These are phyloP conservation scores for Syrista parreyssii DNA, from an alignment of 2,888 invertebrate species.

Conservation along the genomic window DNA sequence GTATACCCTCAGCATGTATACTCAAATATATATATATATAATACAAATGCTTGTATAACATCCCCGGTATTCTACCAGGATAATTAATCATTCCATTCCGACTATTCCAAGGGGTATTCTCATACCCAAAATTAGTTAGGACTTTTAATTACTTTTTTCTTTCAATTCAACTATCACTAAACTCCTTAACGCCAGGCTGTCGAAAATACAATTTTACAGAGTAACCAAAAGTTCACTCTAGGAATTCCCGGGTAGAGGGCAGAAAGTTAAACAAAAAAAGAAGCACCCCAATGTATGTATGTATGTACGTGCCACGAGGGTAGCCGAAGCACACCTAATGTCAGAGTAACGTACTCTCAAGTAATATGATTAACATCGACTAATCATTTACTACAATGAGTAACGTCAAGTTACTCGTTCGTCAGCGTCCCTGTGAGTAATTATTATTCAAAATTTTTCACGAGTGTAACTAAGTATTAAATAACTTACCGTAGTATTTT, in stretches of 20 bases:
- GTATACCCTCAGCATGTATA: no score
- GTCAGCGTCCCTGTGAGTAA: neutral
- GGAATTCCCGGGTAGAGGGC: neutral
- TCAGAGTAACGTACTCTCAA: neutral
- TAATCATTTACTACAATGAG: neutral
- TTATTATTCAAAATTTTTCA: neutral
- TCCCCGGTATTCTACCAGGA: no score
- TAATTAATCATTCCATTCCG: no score
- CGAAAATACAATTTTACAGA: neutral
- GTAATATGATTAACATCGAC: neutral
- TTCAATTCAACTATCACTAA: neutral
- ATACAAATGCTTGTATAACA: no score
- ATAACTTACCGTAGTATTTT: slow-evolving; percentile 55
- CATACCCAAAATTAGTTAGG: no score
- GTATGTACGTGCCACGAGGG: neutral
- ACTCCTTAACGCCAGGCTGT: neutral
- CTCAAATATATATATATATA: no score
- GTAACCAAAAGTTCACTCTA: neutral
- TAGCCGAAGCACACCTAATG: neutral
- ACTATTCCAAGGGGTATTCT: no score
- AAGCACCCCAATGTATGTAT: neutral
- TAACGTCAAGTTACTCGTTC: neutral
- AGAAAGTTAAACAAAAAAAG: neutral
- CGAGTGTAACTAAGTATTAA: neutral
- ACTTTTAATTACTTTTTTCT: neutral